Evolutionary conservation across 2,113 vertebrate species (phyloP).

Genomic region (Acanthochromis polyacanthus): DNA sequence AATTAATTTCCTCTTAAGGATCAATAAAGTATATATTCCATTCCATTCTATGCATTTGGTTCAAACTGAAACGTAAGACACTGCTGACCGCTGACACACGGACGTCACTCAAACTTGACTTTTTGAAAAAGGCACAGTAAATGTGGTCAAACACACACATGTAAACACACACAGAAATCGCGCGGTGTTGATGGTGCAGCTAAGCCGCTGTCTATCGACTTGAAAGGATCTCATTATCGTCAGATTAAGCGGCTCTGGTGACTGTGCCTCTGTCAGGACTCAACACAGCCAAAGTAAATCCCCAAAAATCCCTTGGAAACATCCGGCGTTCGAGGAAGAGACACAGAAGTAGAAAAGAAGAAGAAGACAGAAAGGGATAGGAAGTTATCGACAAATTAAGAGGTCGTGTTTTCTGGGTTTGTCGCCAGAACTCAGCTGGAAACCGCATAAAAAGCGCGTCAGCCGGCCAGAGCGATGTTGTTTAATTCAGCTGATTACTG

Average conservation of each 20-base stretch:
- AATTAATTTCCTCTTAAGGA: too few species aligned
- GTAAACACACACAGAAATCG: slow-evolving; percentile 16
- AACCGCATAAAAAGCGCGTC: background rate
- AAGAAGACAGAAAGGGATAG: background rate
- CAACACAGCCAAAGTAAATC: slow-evolving; percentile 40
- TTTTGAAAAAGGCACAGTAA: background rate
- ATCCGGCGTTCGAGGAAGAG: background rate
- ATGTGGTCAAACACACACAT: slow-evolving; percentile 1
- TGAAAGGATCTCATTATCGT: slow-evolving; percentile 62
- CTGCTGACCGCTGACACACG: background rate
- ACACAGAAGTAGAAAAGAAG: background rate
- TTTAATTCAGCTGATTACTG: background rate
- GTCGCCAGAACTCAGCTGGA: background rate
- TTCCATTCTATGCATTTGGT: background rate
- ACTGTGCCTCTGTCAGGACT: slow-evolving; percentile 25
- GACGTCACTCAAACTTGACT: background rate
- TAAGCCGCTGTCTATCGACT: slow-evolving; percentile 50
- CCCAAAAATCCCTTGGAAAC: slow-evolving; percentile 24
- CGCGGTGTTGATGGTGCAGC: slow-evolving; percentile 34
- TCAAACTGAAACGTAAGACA: background rate
- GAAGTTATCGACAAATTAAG: background rate
- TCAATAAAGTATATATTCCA: too few species aligned
- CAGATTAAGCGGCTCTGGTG: slow-evolving; percentile 56
- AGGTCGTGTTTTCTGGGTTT: slow-evolving; percentile 7
- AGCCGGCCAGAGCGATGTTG: too few species aligned